These are phyloP conservation scores for Himalopsyche anomala DNA, from an alignment of 2,888 invertebrate genomes.

Conservation along the genomic window DNA sequence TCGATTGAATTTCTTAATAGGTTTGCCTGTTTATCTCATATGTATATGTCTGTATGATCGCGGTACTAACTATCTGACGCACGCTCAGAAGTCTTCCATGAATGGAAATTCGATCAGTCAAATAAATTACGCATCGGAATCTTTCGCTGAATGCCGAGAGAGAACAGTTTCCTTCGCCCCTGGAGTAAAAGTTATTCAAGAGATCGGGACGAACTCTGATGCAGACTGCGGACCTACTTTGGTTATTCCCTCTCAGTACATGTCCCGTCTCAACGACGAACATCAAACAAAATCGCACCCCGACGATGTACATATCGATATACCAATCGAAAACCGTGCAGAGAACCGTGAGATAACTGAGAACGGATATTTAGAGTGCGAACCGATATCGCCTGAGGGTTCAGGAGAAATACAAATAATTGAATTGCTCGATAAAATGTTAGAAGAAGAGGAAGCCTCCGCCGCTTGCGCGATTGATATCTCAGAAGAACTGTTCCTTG, in stretches of 20 bases:
- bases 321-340: not conserved
- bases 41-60: conserved; percentile 71
- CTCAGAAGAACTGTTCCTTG: conserved; percentile 46
- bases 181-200: conserved; percentile 70
- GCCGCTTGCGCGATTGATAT: conserved; percentile 69
- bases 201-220: not conserved
- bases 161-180: conserved; percentile 67
- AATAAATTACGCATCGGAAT: conserved; percentile 65
- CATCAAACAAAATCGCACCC: not conserved
- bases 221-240: conserved; percentile 67
- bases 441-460: conserved; percentile 73
- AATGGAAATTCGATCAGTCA: conserved; percentile 67
- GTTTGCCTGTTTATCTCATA: conserved; percentile 72
- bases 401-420: conserved; percentile 74
- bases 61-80: conserved; percentile 60
- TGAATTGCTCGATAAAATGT: conserved; percentile 74
- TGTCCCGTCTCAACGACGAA: not conserved
- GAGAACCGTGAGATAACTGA: not conserved
- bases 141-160: conserved; percentile 69
- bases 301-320: not conserved
- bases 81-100: conserved; percentile 62
- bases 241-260: not conserved
- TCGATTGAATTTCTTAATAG: conserved; percentile 68
- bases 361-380: not conserved
- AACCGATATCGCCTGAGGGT: not conserved